Evolutionary conservation across 1,140 invertebrate genomes (phyloP), one percentile per base, ranked within the genome.

Genomic region (Bombus superbus): DNA sequence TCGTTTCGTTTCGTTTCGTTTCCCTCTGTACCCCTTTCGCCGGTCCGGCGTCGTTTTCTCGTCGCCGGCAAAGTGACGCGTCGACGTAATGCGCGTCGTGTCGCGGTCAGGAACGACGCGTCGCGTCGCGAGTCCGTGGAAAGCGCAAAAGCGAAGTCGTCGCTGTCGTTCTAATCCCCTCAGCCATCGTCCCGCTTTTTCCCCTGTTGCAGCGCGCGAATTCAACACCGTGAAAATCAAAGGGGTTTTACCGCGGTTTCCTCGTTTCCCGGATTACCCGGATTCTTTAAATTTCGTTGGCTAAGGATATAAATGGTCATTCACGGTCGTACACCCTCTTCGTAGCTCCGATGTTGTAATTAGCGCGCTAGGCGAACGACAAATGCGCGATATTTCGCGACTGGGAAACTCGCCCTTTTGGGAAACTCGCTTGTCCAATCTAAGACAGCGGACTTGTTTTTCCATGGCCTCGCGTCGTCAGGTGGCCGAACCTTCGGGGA

Each of bases 191-290:
- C 9, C 22, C 53, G 47, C 5, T 53, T 53, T 53, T 53, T 5
- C 6, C 18, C 18, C 18, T 2, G 47, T 53, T 15, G 18, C 47
- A 53, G 18, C 47, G 59, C 18, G 62, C 62, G 35, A 83, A 42
- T 69, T 83, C 64, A 77, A 22, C n/a, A 18, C 38, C 38, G 35
- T 25, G 74, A 64, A 83, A 83, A 77, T 83, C 68, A 83, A 77
- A 69, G 44, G 35, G 38, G 28, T 38, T 42, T 68, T 81, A 18
- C 47, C 69, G 47, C 11, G 62, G 40, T n/a, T n/a, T 32, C 42
- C 66, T 28, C 68, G 78, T 13, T 42, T n/a, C 62, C 15, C 40
- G 57, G 71, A 66, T 82, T 83, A 68, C 64, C 13, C 9, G 62
- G 73, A 76, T 69, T 83, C 62, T 83, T 83, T 66, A 57, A 57